Conservation (phyloP, 2,797 vertebrate species). For the Lagocephalus sceleratus region DNA sequence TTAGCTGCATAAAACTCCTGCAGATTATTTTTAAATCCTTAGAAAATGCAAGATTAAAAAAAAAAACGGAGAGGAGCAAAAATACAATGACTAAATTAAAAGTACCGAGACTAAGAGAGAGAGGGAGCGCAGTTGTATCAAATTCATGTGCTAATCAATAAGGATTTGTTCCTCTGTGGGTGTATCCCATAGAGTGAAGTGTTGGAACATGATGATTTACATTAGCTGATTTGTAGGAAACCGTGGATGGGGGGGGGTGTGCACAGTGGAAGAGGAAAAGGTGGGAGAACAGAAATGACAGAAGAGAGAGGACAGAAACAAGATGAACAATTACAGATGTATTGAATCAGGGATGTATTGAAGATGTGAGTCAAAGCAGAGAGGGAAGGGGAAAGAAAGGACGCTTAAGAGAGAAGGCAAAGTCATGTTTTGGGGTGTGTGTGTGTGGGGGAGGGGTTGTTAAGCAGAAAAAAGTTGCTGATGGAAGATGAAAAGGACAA, state of each 20-base stretch:
- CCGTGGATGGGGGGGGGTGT: constrained; percentile 22
- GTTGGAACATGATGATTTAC: constrained; percentile 60
- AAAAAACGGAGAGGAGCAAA: neutral
- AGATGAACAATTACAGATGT: too few species aligned
- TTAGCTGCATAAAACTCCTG: constrained; percentile 5
- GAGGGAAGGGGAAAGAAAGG: constrained; percentile 7
- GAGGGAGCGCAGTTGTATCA: constrained; percentile 31
- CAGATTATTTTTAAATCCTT: constrained; percentile 5
- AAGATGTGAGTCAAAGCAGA: neutral
- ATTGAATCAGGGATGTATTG: too few species aligned
- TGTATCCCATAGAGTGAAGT: constrained; percentile 55
- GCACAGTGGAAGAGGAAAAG: constrained; percentile 1
- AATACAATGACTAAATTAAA: constrained; percentile 34
- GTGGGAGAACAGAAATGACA: constrained; percentile 1
- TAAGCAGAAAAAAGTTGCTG: constrained; percentile 16
- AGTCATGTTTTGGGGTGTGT: too few species aligned
- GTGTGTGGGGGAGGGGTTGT: constrained; percentile 10
- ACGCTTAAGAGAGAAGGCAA: neutral
- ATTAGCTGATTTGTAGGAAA: constrained; percentile 49
- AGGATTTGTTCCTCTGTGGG: constrained; percentile 52
- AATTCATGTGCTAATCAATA: constrained; percentile 64
- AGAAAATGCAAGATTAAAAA: neutral
- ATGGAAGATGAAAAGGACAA: constrained; percentile 51
- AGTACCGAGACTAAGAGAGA: constrained; percentile 27
- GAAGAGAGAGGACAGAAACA: constrained; percentile 11